Conservation (phyloP, 1,140 invertebrate genomes). For the Bombus balteatus region DNA sequence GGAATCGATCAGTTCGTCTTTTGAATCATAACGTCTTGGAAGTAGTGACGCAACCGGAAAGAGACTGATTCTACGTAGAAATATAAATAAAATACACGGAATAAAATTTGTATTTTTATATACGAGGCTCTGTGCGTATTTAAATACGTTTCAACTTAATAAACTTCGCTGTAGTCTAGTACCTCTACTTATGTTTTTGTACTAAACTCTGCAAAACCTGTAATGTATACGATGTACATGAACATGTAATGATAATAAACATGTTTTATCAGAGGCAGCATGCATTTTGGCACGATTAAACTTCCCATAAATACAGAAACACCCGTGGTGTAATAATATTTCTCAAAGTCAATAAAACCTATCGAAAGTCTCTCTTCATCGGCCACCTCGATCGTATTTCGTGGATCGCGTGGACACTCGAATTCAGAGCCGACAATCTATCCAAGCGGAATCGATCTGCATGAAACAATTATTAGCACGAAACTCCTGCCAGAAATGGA, state of each 20-base stretch:
- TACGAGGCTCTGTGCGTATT: not conserved
- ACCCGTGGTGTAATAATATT: not conserved
- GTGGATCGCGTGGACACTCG: slow-evolving; percentile 6
- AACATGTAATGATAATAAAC: not conserved
- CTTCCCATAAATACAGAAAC: not conserved
- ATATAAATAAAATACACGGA: no score
- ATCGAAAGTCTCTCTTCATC: not conserved
- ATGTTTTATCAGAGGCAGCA: not conserved
- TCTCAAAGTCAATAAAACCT: not conserved
- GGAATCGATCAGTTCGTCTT: no score
- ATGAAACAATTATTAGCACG: slow-evolving; percentile 11
- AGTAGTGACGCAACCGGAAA: no score
- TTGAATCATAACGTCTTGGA: no score
- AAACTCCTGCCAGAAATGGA: slow-evolving; percentile 15
- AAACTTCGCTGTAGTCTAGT: no score
- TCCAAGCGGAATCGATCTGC: not conserved
- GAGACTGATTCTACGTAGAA: no score
- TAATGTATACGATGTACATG: no score
- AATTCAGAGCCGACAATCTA: not conserved
- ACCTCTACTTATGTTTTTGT: no score
- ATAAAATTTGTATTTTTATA: not conserved
- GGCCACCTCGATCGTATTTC: not conserved
- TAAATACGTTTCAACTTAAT: no score
- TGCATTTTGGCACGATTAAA: not conserved
- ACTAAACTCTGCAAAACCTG: no score